Evolutionary conservation across 2,113 vertebrate genomes (phyloP).

Genomic region (Canis aureus): DNA sequence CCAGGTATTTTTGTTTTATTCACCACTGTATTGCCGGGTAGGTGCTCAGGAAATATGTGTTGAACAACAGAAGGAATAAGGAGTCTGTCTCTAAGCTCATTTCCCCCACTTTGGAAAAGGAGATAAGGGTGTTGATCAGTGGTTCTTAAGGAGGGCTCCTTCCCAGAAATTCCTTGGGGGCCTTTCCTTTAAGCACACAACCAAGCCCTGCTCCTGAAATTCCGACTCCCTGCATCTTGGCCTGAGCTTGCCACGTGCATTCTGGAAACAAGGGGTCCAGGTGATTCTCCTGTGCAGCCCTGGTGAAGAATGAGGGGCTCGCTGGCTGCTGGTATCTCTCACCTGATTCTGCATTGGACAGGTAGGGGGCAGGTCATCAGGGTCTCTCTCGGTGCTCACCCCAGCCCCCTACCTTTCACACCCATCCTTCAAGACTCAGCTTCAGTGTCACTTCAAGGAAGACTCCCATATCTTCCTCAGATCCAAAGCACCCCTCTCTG

Average conservation of each 20-base stretch:
- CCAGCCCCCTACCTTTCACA: not conserved
- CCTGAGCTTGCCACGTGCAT: fast-evolving
- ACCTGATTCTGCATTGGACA: not conserved
- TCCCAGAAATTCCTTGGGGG: not conserved
- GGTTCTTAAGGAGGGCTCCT: not conserved
- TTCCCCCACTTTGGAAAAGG: not conserved
- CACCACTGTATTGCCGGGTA: not conserved
- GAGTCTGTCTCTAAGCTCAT: not conserved
- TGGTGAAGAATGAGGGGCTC: not conserved
- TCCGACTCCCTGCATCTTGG: not conserved
- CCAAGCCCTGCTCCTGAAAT: not conserved
- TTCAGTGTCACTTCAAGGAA: not conserved
- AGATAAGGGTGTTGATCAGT: not conserved
- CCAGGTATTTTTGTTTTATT: not conserved
- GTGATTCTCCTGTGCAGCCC: fast-evolving
- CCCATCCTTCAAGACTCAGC: not conserved
- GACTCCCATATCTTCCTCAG: fast-evolving
- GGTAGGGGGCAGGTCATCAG: not conserved
- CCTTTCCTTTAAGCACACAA: not conserved
- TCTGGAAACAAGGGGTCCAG: not conserved
- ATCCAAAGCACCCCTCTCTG: not conserved
- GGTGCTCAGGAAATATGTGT: too few relatives aligned
- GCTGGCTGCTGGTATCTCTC: not conserved
- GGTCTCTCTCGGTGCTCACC: fast-evolving
- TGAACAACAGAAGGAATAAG: not conserved